Evolutionary conservation across 2,888 invertebrate species (phyloP), one percentile per base, ranked within the genome.

Genomic region (Pandemis corylana): DNA sequence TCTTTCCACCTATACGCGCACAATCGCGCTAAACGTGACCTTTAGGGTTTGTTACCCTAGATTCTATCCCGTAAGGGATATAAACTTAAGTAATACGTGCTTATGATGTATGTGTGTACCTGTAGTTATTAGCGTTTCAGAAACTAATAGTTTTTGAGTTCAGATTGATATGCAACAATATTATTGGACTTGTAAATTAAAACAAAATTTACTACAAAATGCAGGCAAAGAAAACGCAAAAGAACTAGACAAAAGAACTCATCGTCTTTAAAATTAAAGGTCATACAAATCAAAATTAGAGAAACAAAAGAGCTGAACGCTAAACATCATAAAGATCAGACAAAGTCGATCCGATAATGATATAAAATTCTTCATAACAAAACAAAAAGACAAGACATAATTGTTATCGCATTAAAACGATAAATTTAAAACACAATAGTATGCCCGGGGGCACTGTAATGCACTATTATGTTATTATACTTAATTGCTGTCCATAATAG

Each of bases 401-500:
- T 65, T 61, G 51, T 44, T 68, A 46, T 7, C 64, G n/a, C 64
- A 20, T 44, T 28, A 72, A 66, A 51, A 10, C 51, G 42, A n/a
- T 44, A 12, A 7, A 6, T 65, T 66, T 53, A 15, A 12, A 65
- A 68, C 42, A 61, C 28, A 63, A 53, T 13, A 59, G 59, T 59
- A n/a, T 13, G 75, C 77, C 79, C 79, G 68, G 76, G 71, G 80
- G 81, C 79, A 73, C 61, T 73, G 64, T 79, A 81, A 83, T 84
- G 77, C 77, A 69, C 83, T 81, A 89, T 91, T 88, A 88, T 83
- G 81, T 87, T 87, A 91, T 91, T 91, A 90, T 74, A 85, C 76
- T 88, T 91, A 91, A 91, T 91, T 89, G 86, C 81, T 84, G 78
- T 80, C 85, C 80, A 90, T 90, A 87, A 87, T 80, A 81, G 82